phyloP scores from a whole-genome alignment of 1,140 invertebrate genomes.

The Drosophila nikananu region DNA sequence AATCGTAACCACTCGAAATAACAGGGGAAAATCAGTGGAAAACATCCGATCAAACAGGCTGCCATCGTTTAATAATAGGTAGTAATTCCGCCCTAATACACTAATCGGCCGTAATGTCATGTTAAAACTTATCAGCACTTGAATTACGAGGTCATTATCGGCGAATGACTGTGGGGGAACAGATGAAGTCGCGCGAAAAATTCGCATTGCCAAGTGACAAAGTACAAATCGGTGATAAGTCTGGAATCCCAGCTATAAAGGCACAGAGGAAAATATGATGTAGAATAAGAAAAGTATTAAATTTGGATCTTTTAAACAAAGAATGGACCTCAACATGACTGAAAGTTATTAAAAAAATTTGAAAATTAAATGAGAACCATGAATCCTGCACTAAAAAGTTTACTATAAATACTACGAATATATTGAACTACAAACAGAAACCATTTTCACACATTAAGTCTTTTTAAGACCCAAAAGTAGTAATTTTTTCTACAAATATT shows the following conservation, averaged over 20 bases:
- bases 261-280: background rate
- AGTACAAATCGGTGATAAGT: slow-evolving; percentile 40
- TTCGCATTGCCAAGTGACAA: slow-evolving; percentile 44
- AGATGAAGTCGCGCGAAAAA: slow-evolving; percentile 32
- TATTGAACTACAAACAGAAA: background rate
- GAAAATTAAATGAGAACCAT: background rate
- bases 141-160: slow-evolving; percentile 62
- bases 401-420: too few species aligned
- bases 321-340: too few species aligned
- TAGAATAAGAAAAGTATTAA: background rate
- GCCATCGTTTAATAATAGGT: slow-evolving; percentile 24
- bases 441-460: background rate
- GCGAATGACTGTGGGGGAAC: slow-evolving; percentile 12
- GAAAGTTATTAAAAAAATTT: too few species aligned
- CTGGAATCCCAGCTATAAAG: slow-evolving; percentile 10
- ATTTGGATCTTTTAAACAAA: too few species aligned
- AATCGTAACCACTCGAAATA: slow-evolving; percentile 25
- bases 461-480: background rate
- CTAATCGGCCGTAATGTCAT: slow-evolving; percentile 39
- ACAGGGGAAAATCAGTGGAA: slow-evolving; percentile 22
- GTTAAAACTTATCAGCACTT: slow-evolving; percentile 58
- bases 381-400: background rate
- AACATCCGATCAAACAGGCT: slow-evolving; percentile 39
- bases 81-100: slow-evolving; percentile 29
- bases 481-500: background rate